Conservation (phyloP, 2,797 vertebrate species). For the Notamacropus eugenii region DNA sequence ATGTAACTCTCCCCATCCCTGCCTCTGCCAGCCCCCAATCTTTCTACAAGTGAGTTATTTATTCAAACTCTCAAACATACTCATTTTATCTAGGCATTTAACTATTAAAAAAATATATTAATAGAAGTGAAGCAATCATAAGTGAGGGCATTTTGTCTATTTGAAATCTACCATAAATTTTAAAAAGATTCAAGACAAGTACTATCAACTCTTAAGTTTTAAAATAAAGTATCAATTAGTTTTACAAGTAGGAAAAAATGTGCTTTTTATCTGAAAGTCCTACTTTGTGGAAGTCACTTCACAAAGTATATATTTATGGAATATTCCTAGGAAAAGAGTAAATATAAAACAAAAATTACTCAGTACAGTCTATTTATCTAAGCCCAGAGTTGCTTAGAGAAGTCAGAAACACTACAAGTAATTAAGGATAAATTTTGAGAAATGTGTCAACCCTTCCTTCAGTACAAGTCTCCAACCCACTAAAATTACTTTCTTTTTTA, state of each 20-base stretch:
- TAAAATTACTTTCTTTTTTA: slow-evolving; percentile 1
- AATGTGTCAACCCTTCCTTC: neutral
- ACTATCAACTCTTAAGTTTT: neutral
- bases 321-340: neutral
- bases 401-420: neutral
- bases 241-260: neutral
- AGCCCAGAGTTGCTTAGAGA: neutral
- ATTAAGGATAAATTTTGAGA: neutral
- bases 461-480: neutral
- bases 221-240: neutral
- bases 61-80: neutral
- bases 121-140: neutral
- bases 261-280: neutral
- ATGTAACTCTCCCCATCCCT: neutral
- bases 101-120: neutral
- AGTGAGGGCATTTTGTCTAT: neutral
- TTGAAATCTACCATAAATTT: slow-evolving; percentile 1
- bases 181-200: slow-evolving; percentile 2
- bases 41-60: neutral
- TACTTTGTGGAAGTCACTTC: neutral
- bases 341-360: neutral
- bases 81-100: neutral
- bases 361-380: neutral
- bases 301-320: neutral
- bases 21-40: neutral